phyloP scores from a whole-genome alignment of 2,797 vertebrate species.

The Anguilla anguilla region DNA sequence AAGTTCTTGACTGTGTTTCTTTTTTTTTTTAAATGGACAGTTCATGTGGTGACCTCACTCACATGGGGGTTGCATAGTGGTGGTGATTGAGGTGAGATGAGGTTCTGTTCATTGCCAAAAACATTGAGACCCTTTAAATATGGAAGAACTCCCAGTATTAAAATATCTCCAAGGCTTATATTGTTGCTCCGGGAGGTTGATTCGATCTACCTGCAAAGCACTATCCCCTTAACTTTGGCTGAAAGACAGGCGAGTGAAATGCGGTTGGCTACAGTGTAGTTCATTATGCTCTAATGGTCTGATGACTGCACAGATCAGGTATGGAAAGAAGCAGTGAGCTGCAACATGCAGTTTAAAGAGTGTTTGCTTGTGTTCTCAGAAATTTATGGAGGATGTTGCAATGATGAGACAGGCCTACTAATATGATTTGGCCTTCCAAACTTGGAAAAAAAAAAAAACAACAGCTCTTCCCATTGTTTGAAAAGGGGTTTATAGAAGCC shows the following conservation, averaged over 20 bases:
- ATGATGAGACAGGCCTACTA: not conserved
- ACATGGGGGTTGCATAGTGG: not conserved
- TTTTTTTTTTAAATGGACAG: not conserved
- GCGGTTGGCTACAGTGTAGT: not conserved
- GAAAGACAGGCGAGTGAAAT: not conserved
- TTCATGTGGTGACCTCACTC: not conserved
- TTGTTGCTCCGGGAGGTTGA: not conserved
- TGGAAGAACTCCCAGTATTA: not conserved
- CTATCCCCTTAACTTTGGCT: not conserved
- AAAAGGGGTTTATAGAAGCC: not conserved
- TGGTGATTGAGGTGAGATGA: not conserved
- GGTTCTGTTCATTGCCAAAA: not conserved
- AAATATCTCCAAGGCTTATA: not conserved
- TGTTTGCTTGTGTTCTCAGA: not conserved
- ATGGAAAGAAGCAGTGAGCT: not conserved
- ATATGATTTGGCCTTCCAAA: not conserved
- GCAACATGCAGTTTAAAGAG: not conserved
- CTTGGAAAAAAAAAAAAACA: not conserved
- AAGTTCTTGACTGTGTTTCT: constrained; percentile 50
- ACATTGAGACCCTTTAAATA: not conserved
- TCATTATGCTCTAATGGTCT: not conserved
- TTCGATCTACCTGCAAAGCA: not conserved
- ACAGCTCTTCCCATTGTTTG: not conserved
- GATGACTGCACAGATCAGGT: not conserved
- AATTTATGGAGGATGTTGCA: not conserved